Base-by-base conservation (phyloP, 2,113 vertebrate genomes). In the Aythya baeri region DNA sequence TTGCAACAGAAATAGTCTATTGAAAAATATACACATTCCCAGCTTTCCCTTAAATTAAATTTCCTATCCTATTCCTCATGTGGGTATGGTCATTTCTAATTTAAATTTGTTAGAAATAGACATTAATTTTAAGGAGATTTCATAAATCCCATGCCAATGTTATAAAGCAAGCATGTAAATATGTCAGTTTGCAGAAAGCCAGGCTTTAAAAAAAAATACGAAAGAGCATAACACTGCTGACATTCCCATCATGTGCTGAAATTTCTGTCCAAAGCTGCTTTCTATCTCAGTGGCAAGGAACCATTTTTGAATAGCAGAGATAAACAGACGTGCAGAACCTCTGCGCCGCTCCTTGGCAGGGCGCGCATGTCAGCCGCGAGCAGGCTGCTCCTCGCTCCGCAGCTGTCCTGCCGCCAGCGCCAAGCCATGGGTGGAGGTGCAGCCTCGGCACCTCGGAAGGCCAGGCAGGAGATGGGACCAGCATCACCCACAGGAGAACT, bases 151-250 rank as follows among this genome's bases (percentile, higher is more conserved):
- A 55, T 93, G 95, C 89, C 94, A 92, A 71, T 93, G 77, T 88
- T 96, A 81, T 27, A 82, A 96, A 94, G 91, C 87, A 68, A 94
- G 86, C 92, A 93, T 94, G 91, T 95, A 96, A 96, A 96, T 94
- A 94, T 92, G 88, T 94, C 94, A 93, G 82, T 91, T 93, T 96
- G 92, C 84, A 96, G 91, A 96, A 96, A 97, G 77, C 84, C 89
- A 95, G 93, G 90, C 81, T 96, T 95, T 46, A 38, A 89, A 91
- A 94, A 49, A 88, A 73, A 81, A 41, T 16, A 91, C 11, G 55
- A 88, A 89, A 85, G 87, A 82, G 50, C 87, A 63, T 34, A 95
- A 94, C 89, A 89, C 78, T 94, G 89, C 93, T 88, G 94, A 94
- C 91, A 77, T 96, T 96, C 91, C 89, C 89, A 89, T 96, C 89